Percentiles rank a stretch among this genome's conserved stretches.
Conservation (phyloP, 2,113 vertebrate genomes). For the Leptodactylus fuscus region DNA sequence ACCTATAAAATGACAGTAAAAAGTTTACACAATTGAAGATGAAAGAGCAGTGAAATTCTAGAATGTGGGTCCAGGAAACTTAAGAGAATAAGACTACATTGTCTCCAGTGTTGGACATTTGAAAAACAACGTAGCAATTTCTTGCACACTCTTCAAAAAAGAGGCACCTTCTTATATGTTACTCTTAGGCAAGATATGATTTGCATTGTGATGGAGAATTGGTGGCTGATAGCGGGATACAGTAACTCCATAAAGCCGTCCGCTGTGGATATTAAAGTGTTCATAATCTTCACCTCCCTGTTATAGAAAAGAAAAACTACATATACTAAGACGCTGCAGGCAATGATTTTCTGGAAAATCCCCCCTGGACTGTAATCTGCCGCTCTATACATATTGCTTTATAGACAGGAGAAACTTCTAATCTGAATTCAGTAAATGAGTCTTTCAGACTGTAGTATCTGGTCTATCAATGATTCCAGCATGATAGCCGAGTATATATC, state of each 20-base stretch:
- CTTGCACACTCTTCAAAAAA: neutral
- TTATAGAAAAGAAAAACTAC: neutral
- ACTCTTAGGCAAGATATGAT: neutral
- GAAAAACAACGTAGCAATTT: neutral
- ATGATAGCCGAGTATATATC: neutral
- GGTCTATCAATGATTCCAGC: neutral
- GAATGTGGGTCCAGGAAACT: too few species aligned
- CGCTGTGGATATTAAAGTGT: neutral
- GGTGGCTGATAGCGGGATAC: neutral
- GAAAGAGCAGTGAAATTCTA: too few species aligned
- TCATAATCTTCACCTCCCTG: slow-evolving; percentile 17
- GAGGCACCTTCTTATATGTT: neutral
- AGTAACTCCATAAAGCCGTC: neutral
- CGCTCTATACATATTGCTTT: neutral
- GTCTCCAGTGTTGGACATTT: neutral
- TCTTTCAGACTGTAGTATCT: neutral
- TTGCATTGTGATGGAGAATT: neutral
- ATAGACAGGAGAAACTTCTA: neutral
- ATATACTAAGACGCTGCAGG: neutral
- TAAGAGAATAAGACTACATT: too few species aligned
- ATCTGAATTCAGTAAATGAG: neutral
- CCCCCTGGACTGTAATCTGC: slow-evolving; percentile 6
- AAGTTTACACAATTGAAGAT: too few species aligned
- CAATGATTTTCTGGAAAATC: neutral
- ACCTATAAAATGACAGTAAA: too few species aligned